Percentiles rank a stretch among this genome's conserved stretches.
These are phyloP conservation scores for Lycocerus yunnanus DNA, from an alignment of 2,888 invertebrate species.

Conservation along the genomic window DNA sequence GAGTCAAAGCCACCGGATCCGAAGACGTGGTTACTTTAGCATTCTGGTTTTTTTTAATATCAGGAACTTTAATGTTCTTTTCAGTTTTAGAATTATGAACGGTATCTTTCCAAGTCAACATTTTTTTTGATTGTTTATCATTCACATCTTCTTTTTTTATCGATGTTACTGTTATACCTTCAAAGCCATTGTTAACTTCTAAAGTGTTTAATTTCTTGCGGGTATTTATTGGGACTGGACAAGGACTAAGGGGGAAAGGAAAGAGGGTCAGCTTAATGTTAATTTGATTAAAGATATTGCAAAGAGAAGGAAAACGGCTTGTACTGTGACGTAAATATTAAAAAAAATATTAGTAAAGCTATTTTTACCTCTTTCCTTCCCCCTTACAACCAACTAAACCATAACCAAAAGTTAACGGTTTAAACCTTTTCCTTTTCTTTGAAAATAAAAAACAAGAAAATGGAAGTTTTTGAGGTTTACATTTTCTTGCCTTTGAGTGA, in stretches of 20 bases:
- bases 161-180: slow-evolving; percentile 49
- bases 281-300: slow-evolving; percentile 21
- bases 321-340: neutral
- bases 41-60: neutral
- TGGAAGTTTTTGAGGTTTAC: neutral
- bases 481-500: too few species aligned
- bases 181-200: slow-evolving; percentile 46
- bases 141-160: slow-evolving; percentile 22
- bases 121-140: slow-evolving; percentile 28
- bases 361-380: slow-evolving; percentile 47
- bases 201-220: slow-evolving; percentile 51
- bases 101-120: slow-evolving; percentile 48
- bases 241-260: slow-evolving; percentile 42
- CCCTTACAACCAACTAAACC: slow-evolving; percentile 43
- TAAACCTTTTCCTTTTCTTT: too few species aligned
- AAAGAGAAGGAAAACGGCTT: slow-evolving; percentile 45
- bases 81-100: slow-evolving; percentile 5
- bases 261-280: slow-evolving; percentile 36
- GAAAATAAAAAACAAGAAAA: neutral
- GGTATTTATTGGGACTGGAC: slow-evolving; percentile 35
- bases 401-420: neutral
- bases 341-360: neutral
- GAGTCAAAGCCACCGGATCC: neutral
- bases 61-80: neutral
- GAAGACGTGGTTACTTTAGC: too few species aligned